Evolutionary conservation across 2,113 vertebrate species (phyloP), one percentile per base, ranked within the genome.

Genomic region (Nycticryphes semicollaris): DNA sequence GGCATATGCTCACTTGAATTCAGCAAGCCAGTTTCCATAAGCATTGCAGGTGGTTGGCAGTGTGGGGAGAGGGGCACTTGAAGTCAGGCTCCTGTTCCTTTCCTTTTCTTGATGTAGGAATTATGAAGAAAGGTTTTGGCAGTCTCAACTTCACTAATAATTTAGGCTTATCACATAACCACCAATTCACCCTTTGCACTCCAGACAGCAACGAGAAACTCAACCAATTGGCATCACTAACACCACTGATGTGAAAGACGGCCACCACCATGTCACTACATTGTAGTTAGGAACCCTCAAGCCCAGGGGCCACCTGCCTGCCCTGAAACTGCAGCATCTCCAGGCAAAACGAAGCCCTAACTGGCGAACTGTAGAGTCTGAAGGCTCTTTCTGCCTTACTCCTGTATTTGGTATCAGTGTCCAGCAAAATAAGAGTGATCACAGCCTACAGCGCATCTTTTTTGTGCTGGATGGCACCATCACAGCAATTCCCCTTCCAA

Each of bases 181-280:
- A 59, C 21, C 48, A 77, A 41, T 31, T 78, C 23, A 9, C 13
- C 4, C 10, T 75, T 51, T 25, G 37, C 13, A 53, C 37, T 74
- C 18, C 72, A 54, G 57, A 79, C 1, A 86, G 27, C 35, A 63
- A 51, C 8, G 13, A 0, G 1, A 28, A 69, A 79, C 33, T 33
- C 45, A 75, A 62, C 6, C 45, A 59, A 6, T 21, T 48, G 59
- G 13, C 18, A 73, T 35, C 45, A 45, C 22, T 6, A 23, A 24
- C 3, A 51, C 8, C 67, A 27, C 51, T 3, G 28, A 62, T 12
- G 37, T 35, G 47, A 27, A 77, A 27, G 72, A 30, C 0, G 0
- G 56, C 9, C 57, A 76, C 17, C 47, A 14, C 45, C 57, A 9
- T 50, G 25, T 22, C 70, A 35, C 27, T 25, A 17, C 22, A 25